These are phyloP conservation scores for Thaumetopoea pityocampa DNA, from an alignment of 1,140 invertebrate genomes.

Conservation along the genomic window DNA sequence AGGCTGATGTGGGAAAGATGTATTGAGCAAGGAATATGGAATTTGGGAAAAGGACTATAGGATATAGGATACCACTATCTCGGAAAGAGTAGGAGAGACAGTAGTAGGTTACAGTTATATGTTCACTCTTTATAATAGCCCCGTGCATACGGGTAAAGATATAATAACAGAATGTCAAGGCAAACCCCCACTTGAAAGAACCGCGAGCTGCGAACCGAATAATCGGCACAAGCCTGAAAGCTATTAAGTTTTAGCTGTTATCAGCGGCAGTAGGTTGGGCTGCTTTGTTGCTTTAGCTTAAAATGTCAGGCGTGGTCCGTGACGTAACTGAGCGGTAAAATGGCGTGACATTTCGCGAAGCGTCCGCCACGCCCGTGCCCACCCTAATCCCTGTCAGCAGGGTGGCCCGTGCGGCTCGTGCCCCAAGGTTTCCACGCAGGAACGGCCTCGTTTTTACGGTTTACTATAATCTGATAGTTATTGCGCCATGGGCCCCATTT, in stretches of 20 bases:
- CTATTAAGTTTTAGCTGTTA: constrained; percentile 62
- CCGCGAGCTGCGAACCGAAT: constrained; percentile 42
- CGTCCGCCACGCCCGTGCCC: constrained; percentile 51
- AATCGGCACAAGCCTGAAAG: constrained; percentile 48
- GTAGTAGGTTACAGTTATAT: too few relatives aligned
- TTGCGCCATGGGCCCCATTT: constrained; percentile 12
- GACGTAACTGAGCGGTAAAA: constrained; percentile 57
- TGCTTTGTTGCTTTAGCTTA: constrained; percentile 58
- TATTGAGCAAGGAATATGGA: too few relatives aligned
- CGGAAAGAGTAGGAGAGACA: too few relatives aligned
- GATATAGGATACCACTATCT: too few relatives aligned
- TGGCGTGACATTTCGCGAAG: constrained; percentile 65
- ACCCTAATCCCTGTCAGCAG: constrained; percentile 60
- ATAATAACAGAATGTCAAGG: constrained; percentile 64
- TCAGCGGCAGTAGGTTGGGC: constrained; percentile 60
- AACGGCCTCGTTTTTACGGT: constrained; percentile 45
- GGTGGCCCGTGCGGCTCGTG: constrained; percentile 48
- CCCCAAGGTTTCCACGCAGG: constrained; percentile 32
- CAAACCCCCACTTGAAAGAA: constrained; percentile 34
- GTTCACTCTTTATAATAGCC: too few relatives aligned
- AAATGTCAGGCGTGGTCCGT: constrained; percentile 67
- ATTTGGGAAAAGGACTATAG: too few relatives aligned
- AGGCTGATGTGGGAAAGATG: too few relatives aligned
- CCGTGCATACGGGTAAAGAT: not conserved
- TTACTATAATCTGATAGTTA: constrained; percentile 27